Base-by-base conservation (phyloP, 2,113 vertebrate genomes). In the Dasyornis broadbenti region DNA sequence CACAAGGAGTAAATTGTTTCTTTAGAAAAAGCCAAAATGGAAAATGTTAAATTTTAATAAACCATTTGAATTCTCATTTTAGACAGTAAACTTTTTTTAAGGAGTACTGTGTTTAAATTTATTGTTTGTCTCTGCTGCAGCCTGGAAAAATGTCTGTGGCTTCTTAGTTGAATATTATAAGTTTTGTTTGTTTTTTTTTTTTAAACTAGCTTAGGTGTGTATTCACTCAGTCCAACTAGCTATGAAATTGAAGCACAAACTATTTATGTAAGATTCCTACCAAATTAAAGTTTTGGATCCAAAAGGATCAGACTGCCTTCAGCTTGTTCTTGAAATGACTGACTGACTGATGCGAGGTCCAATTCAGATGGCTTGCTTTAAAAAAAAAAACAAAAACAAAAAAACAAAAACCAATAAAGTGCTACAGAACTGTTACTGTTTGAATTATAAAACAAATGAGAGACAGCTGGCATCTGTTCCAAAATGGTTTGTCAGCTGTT, bases 381-480 rank as follows among this genome's bases (percentile, higher is more conserved):
- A 88, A 95, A 97, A 88, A 95, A 97, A 39, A 71, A 47, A n/a
- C 30, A 15, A 50, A 56, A 59, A 24, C 26, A 57, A 47, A 90
- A 24, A 63, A 33, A 15, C 28, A 60, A 50, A 82, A 82, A 31
- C 15, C 68, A 89, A 77, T 88, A 61, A 91, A 92, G 95, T 96
- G 95, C 95, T 97, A 96, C 95, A 96, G 95, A 96, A 97, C 75
- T 95, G 73, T 96, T 97, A 93, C 92, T 96, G 96, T 95, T 97
- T 92, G 81, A 94, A 94, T 97, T 96, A 92, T 97, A 76, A 97
- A 97, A 97, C 93, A 97, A 97, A 96, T 86, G 92, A 86, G 77
- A 97, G 97, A 96, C 96, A 97, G 93, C 97, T 98, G 97, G 96
- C 97, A 96, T 97, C 96, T 97, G 93, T 98, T 97, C 96, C 95